Base-by-base conservation (phyloP, 2,797 vertebrate species). In the Aotus griseimembra region DNA sequence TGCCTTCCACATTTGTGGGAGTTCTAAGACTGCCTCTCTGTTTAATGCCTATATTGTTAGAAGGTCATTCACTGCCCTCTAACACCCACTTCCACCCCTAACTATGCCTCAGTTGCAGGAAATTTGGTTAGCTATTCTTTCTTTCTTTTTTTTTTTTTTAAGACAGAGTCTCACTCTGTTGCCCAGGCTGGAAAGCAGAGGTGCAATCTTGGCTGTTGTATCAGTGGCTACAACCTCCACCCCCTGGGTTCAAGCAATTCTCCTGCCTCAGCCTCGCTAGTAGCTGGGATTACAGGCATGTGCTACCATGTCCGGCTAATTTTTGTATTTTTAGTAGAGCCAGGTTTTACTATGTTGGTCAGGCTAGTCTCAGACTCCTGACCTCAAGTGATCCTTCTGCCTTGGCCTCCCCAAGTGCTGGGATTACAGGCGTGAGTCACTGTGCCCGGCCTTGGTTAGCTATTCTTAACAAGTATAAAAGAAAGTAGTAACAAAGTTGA, bases 1-100 rank as follows among this genome's bases (percentile, higher is more conserved):
- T 52, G 72, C 72, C 76, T 88, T 96, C 61, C 73, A 91, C 44
- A 84, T 88, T 67, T 90, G 44, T 88, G n/a, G 55, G 39, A 50
- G 24, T 67, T 57, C 41, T 88, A 83, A 83, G 28, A 88, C 76
- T 73, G 9, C 77, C 30, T 55, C 20, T 55, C 20, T 57, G 20
- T 92, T 50, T 67, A 80, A 73, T 48, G 64, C 80, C 55, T 88
- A 6, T 58, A 48, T 36, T 90, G 72, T 88, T 89, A 44, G 46
- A 58, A 82, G 7, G 33, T 88, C 50, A 76, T 85, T 72, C 30
- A 19, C n/a, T 67, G 48, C 55, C 41, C 75, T 8, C 36, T 26
- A 85, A 50, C 44, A 52, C 17, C 36, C 28, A 39, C 28, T 87
- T 41, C 20, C n/a, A 70, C 46, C 30, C 57, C 55, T 33, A 86